Percentiles rank a stretch among this genome's conserved stretches.
Evolutionary conservation across 2,888 invertebrate species (phyloP).

Genomic region (Cantharis flavilabris): DNA sequence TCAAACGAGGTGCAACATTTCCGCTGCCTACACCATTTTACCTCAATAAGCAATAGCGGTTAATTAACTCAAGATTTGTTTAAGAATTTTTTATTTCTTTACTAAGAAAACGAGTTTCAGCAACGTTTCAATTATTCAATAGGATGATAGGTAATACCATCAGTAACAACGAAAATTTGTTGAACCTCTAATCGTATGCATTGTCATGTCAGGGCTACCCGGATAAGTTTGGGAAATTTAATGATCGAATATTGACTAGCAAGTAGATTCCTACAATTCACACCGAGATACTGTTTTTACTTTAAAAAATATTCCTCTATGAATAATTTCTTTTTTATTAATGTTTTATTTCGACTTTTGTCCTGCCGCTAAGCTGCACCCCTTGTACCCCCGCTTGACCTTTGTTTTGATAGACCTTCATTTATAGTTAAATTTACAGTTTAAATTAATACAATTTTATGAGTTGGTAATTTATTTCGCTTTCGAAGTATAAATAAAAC

Average conservation of each 20-base stretch:
- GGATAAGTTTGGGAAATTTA: too few relatives aligned
- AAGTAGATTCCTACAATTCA: too few relatives aligned
- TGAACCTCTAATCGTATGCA: neutral
- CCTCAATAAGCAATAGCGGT: constrained; percentile 12
- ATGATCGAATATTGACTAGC: too few relatives aligned
- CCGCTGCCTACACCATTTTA: constrained; percentile 38
- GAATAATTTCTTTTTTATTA: too few relatives aligned
- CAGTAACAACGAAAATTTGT: neutral
- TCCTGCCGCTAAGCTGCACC: too few relatives aligned
- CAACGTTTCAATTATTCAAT: neutral
- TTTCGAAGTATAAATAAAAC: too few relatives aligned
- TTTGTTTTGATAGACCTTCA: neutral
- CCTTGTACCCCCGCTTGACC: neutral
- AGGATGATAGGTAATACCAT: neutral
- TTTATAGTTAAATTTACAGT: neutral
- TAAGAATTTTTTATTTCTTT: constrained; percentile 6
- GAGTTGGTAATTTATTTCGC: too few relatives aligned
- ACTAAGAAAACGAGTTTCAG: constrained; percentile 6
- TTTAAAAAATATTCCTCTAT: too few relatives aligned
- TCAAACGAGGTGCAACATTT: constrained; percentile 39
- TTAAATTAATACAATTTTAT: neutral
- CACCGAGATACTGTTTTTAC: too few relatives aligned
- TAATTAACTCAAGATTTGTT: constrained; percentile 9
- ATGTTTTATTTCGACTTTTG: too few relatives aligned
- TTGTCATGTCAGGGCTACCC: too few relatives aligned